Conservation (phyloP, 2,888 invertebrate genomes). For the Acleris laterana region DNA sequence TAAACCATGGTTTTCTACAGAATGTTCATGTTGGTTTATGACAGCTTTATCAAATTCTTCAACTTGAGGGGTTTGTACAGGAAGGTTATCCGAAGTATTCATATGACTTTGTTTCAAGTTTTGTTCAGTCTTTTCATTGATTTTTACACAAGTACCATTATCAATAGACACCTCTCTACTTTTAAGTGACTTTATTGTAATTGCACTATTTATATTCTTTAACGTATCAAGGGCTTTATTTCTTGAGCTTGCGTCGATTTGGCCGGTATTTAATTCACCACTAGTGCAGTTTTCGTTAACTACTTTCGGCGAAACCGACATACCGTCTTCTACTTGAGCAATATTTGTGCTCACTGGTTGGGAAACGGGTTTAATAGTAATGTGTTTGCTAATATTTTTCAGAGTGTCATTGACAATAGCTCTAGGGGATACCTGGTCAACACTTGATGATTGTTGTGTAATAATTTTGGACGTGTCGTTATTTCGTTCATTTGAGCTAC, state of each 20-base stretch:
- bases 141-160: conserved; percentile 9
- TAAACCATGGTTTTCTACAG: neutral
- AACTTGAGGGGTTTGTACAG: neutral
- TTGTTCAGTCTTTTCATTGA: conserved; percentile 15
- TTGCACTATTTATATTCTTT: conserved; percentile 34
- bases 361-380: conserved; percentile 62
- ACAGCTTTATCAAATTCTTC: conserved; percentile 3
- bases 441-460: neutral
- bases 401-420: conserved; percentile 53
- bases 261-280: neutral
- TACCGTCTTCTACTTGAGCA: conserved; percentile 26
- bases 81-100: conserved; percentile 3
- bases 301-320: conserved; percentile 30
- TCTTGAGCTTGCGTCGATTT: neutral
- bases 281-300: conserved; percentile 6
- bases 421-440: neutral
- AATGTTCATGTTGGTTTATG: conserved; percentile 3
- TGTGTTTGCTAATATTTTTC: conserved; percentile 63
- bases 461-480: neutral
- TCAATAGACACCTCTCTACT: conserved; percentile 20
- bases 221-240: conserved; percentile 30
- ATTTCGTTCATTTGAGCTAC: conserved; percentile 5
- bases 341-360: conserved; percentile 41
- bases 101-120: conserved; percentile 1
- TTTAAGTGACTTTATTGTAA: conserved; percentile 31